These are phyloP conservation scores for Poeciliopsis occidentalis DNA, from an alignment of 2,113 vertebrate species.

Conservation along the genomic window DNA sequence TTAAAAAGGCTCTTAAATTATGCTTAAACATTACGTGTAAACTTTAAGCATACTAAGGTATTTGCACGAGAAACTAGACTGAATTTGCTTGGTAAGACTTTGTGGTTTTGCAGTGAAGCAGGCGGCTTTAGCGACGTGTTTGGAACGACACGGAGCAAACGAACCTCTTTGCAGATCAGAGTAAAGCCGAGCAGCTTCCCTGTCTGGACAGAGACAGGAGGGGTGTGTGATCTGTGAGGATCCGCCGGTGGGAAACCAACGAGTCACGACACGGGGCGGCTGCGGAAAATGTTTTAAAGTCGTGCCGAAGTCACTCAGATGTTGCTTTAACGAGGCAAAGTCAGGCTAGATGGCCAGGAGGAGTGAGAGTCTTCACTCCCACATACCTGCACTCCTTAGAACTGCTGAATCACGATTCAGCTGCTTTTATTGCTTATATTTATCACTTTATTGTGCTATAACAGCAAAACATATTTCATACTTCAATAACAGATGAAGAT, in stretches of 20 bases:
- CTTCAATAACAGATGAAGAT: constrained; percentile 5
- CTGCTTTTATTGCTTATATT: not conserved
- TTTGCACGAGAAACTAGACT: too few species aligned
- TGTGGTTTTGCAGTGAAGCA: not conserved
- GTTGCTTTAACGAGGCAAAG: constrained; percentile 55
- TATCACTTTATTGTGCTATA: not conserved
- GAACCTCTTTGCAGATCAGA: constrained; percentile 2
- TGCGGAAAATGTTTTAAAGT: constrained; percentile 30
- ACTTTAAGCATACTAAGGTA: too few species aligned
- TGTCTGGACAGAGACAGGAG: constrained; percentile 38
- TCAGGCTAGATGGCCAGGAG: constrained; percentile 46
- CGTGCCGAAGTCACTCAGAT: constrained; percentile 14
- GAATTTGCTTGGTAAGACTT: too few species aligned
- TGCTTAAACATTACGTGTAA: too few species aligned
- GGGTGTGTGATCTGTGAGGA: constrained; percentile 34
- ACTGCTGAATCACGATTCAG: constrained; percentile 54
- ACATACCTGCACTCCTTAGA: constrained; percentile 31
- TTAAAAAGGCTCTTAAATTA: too few species aligned
- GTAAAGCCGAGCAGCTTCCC: constrained; percentile 15
- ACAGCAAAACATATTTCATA: not conserved
- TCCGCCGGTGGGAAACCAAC: constrained; percentile 31
- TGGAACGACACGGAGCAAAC: not conserved
- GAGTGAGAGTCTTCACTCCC: constrained; percentile 56
- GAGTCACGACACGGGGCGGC: constrained; percentile 59
- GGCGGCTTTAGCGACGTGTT: not conserved